Evolutionary conservation across 2,888 invertebrate species (phyloP).

Genomic region (Acanthosepion pharaonis): DNA sequence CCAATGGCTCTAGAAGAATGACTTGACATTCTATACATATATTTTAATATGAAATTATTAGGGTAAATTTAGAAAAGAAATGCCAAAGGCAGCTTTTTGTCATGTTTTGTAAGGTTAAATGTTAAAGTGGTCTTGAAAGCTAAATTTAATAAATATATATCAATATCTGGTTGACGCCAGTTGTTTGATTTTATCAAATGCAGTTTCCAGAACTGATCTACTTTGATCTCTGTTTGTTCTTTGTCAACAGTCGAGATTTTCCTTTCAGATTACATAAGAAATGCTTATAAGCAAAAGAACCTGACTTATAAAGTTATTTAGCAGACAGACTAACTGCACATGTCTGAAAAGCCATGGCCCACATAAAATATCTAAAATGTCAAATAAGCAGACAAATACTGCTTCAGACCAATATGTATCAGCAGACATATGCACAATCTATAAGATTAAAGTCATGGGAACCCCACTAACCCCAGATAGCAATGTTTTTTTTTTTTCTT

Average conservation of each 20-base stretch:
- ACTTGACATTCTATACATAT: no score
- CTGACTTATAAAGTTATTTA: background rate
- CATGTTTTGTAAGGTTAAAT: no score
- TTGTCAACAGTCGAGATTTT: background rate
- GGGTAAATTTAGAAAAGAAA: no score
- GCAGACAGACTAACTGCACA: background rate
- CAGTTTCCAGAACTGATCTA: background rate
- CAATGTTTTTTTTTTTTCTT: no score
- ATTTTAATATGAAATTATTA: no score
- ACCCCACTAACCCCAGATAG: background rate
- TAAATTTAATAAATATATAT: no score
- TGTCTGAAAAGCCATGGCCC: background rate
- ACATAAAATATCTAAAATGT: background rate
- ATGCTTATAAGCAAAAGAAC: background rate
- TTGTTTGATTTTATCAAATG: background rate
- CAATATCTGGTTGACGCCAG: no score
- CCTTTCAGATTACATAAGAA: background rate
- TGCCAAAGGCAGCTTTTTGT: no score
- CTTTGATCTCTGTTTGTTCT: background rate
- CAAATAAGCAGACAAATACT: background rate
- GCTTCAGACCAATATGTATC: background rate
- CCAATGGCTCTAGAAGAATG: no score
- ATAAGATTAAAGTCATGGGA: background rate
- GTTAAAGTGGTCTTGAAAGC: no score
- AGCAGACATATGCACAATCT: background rate